Evolutionary conservation across 2,113 vertebrate species (phyloP).

Genomic region (Chascanopsetta lugubris): DNA sequence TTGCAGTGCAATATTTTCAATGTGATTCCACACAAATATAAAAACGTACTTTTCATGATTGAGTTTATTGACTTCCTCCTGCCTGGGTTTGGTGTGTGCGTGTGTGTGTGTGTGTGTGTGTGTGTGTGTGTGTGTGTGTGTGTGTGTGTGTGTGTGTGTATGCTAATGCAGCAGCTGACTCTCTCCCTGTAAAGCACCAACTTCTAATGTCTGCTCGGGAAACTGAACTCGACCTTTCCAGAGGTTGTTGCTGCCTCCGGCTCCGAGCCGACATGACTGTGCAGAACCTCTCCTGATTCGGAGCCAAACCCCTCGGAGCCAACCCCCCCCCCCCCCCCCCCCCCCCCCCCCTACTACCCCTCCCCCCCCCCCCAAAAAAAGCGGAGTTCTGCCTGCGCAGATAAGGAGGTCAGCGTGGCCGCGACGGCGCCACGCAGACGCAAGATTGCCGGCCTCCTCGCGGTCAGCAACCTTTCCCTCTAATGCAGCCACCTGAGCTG

Average conservation of each 20-base stretch:
- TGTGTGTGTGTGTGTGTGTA: not conserved
- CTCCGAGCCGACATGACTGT: slow-evolving; percentile 63
- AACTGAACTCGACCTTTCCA: slow-evolving; percentile 40
- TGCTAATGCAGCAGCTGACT: slow-evolving; percentile 11
- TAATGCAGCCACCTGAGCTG: slow-evolving; percentile 74
- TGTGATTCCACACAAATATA: not conserved
- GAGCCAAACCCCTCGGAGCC: slow-evolving; percentile 65
- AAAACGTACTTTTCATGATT: slow-evolving; percentile 6
- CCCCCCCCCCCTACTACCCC: no score
- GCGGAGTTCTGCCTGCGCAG: slow-evolving; percentile 52
- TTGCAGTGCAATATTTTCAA: slow-evolving; percentile 5
- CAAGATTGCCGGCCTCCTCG: slow-evolving; percentile 60
- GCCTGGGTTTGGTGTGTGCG: no score
- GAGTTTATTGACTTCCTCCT: slow-evolving; percentile 8
- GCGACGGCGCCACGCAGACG: slow-evolving; percentile 45
- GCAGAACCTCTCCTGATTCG: slow-evolving; percentile 68
- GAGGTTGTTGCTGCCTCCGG: slow-evolving; percentile 3
- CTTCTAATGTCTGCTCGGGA: slow-evolving; percentile 21
- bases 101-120: no score
- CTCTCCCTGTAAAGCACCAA: slow-evolving; percentile 20
- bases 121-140: not conserved
- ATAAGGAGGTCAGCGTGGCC: slow-evolving; percentile 71
- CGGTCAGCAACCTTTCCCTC: slow-evolving; percentile 69
- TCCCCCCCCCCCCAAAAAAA: no score
- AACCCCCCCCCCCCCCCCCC: no score